phyloP scores from a whole-genome alignment of 2,888 invertebrate species.

The Willowsia nigromaculata region DNA sequence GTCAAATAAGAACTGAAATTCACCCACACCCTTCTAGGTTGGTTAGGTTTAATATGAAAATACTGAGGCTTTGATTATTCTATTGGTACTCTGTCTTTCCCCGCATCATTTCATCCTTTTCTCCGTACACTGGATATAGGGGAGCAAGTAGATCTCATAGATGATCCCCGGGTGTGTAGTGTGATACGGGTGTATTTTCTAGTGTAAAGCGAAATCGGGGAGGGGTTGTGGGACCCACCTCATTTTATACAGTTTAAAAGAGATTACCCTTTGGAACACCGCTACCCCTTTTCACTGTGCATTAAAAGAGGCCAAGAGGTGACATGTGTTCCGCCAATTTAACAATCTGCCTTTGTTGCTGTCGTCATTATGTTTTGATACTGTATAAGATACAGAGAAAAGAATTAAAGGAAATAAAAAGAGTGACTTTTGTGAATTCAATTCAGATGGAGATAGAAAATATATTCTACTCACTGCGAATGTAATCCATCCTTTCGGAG shows the following conservation, averaged over 20 bases:
- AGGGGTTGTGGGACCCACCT: neutral
- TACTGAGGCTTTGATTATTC: too few relatives aligned
- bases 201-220: neutral
- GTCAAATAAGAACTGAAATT: neutral
- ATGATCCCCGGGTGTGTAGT: neutral
- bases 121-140: neutral
- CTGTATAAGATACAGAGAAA: neutral
- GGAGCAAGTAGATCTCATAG: neutral
- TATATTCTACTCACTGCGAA: neutral
- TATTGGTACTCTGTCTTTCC: too few relatives aligned
- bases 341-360: slow-evolving; percentile 45
- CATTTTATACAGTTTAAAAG: slow-evolving; percentile 24
- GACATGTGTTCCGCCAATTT: slow-evolving; percentile 74
- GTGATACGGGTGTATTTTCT: slow-evolving; percentile 5
- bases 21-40: neutral
- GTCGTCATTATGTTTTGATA: slow-evolving; percentile 40
- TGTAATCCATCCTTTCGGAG: slow-evolving; percentile 50
- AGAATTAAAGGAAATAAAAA: neutral
- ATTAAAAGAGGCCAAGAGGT: slow-evolving; percentile 63
- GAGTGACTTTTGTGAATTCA: slow-evolving; percentile 10
- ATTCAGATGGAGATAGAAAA: slow-evolving; percentile 8
- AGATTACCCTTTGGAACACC: slow-evolving; percentile 55
- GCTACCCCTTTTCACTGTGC: slow-evolving; percentile 51
- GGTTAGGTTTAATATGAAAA: neutral
- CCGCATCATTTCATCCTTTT: slow-evolving; percentile 21